Percentiles rank a stretch among this genome's conserved stretches.
Conservation (phyloP, 2,888 invertebrate species). For the Acronicta leporina region DNA sequence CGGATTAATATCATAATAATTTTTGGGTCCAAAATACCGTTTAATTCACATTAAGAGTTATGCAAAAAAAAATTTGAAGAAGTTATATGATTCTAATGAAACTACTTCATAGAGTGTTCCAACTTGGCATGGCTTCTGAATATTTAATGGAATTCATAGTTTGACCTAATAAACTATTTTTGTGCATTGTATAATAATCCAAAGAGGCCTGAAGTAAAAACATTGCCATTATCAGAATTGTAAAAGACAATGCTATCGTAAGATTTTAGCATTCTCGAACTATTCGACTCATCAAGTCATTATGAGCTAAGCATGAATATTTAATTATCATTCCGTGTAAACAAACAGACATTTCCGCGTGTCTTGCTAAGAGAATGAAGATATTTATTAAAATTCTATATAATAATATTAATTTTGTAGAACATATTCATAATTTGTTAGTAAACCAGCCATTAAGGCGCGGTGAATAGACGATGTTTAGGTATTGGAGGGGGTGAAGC, state of each 20-base stretch:
- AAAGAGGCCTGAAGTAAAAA: background rate
- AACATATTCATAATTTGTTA: no score
- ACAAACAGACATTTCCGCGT: constrained; percentile 16
- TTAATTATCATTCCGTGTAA: constrained; percentile 24
- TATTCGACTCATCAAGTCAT: constrained; percentile 19
- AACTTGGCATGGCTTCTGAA: constrained; percentile 27
- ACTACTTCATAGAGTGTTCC: constrained; percentile 10
- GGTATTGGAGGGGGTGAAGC: no score
- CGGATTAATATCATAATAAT: no score
- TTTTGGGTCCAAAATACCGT: no score
- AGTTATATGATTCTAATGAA: constrained; percentile 1
- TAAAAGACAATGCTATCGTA: background rate
- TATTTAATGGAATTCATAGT: background rate
- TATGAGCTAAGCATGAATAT: constrained; percentile 25
- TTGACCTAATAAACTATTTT: constrained; percentile 12
- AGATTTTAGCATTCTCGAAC: background rate
- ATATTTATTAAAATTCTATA: no score
- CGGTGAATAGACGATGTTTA: no score
- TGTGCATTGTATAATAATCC: background rate
- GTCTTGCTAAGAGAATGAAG: background rate
- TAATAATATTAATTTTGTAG: no score
- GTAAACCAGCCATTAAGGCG: no score
- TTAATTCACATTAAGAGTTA: no score
- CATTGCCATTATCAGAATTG: background rate
- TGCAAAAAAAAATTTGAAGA: no score